Base-by-base conservation (phyloP, 2,888 invertebrate species). In the Andrena camellia region DNA sequence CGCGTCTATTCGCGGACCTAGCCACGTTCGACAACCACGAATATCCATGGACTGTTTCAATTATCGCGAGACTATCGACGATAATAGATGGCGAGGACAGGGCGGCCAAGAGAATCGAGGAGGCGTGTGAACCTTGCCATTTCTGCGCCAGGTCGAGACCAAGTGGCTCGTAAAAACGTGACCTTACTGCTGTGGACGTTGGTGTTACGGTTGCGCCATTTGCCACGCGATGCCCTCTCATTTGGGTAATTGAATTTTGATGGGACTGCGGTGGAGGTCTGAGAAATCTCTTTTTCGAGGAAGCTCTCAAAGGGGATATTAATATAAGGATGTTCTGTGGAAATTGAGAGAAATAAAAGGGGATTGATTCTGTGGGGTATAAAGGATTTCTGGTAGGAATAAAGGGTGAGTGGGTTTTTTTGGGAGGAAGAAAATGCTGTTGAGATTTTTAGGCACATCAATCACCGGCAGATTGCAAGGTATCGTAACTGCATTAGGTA, bases 91-190 rank as follows among this genome's bases (percentile, higher is more conserved):
- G 20, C 42, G 42, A 29, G 23, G 8, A 2, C n/a, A 10, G 35
- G 35, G 52, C n/a, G 23, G 70, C 29, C 54, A 35, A n/a, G 48
- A 35, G 84, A 81, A 93, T 90, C 91, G 92, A 89, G 87, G 88
- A 92, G 90, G 92, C 93, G 93, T 93, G 93, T 91, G 93, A 93
- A 92, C 90, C 75, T 42, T 20, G 29, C 66, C n/a, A 59, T 10
- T 69, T 29, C 52, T 71, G 73, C 77, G 78, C 81, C 70, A 87
- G 72, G 78, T 63, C 63, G 20, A 78, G 81, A 62, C 67, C 29
- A 59, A 73, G 64, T 82, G 88, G 90, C 89, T 89, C 90, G 86
- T 93, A 89, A 91, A 91, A 90, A 81, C 89, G 80, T 84, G 85
- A 20, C 84, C 89, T 89, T 88, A 90, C 84, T 80, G 67, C 35